Evolutionary conservation across 2,113 vertebrate species (phyloP), one percentile per base, ranked within the genome.

Genomic region (Vulpes vulpes): DNA sequence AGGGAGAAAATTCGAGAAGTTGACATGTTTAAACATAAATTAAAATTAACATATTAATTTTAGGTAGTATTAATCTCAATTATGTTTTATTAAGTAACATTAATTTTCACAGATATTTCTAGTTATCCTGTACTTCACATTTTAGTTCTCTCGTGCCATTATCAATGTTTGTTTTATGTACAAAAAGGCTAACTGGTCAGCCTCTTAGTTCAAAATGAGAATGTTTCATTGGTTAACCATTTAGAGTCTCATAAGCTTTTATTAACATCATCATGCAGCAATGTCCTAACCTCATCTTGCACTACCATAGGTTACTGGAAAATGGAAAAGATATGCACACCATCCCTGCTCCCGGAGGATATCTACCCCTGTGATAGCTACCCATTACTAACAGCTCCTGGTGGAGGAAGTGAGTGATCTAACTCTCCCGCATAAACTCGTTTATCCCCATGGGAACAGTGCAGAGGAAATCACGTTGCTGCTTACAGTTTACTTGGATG

Each of bases 271-370:
- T 97, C 93, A 62, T 84, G 88, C 98, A 97, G 96, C 96, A 49
- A 84, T 98, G 43, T 98, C 98, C 98, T 99, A 99, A 99, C 98
- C 98, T 98, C 98, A 93, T 99, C 98, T 99, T 98, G 98, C 98
- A 98, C 98, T 99, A 98, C 98, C 98, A 98, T 99, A 99, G 99
- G 99, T 99, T 99, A 99, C 99, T 99, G 99, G 99, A 99, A 99
- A 99, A 98, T 99, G 99, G 99, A 99, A 99, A 99, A 99, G 99
- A 99, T 99, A 99, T 99, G 99, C 99, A 98, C 99, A 98, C 98
- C 99, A 98, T 98, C 98, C 98, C 99, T 99, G 98, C 98, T 99
- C 98, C 98, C 98, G 97, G 99, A 99, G 98, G 99, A 99, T 98
- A 98, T 98, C 98, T 99, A 99, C 98, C 98, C 99, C 98, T 99